phyloP scores from a whole-genome alignment of 2,797 vertebrate genomes.

The Bucorvus abyssinicus region DNA sequence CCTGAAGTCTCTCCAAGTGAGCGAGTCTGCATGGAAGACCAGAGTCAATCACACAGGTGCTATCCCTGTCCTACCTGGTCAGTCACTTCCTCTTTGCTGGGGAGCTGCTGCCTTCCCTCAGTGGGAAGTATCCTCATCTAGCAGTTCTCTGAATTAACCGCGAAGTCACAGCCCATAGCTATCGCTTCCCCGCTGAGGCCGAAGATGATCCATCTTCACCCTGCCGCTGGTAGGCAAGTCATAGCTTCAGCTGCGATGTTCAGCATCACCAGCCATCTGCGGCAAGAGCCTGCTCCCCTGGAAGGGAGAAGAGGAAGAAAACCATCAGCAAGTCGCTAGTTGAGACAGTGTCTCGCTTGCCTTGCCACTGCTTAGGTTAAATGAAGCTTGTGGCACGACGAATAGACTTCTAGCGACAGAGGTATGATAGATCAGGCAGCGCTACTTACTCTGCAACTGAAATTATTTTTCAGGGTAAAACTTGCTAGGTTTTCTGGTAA shows the following conservation, averaged over 20 bases:
- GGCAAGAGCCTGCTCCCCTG: background rate
- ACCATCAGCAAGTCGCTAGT: background rate
- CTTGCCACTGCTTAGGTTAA: background rate
- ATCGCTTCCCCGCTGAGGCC: background rate
- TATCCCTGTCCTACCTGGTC: background rate
- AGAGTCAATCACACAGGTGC: accelerated
- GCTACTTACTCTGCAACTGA: background rate
- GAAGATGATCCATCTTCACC: background rate
- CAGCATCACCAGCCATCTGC: background rate
- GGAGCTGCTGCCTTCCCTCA: background rate
- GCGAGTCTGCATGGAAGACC: accelerated
- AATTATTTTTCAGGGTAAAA: background rate
- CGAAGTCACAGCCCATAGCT: background rate
- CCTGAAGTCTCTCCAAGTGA: background rate
- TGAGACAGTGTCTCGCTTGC: background rate
- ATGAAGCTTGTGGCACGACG: background rate
- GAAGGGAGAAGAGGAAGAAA: background rate
- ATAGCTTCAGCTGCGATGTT: background rate
- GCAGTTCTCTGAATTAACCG: background rate
- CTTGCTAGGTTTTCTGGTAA: background rate
- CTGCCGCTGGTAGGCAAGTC: background rate
- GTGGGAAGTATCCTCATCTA: background rate
- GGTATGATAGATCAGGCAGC: background rate
- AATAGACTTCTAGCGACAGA: background rate
- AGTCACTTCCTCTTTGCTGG: accelerated